Conservation (phyloP, 1,140 invertebrate species). For the Drosophila neocordata region DNA sequence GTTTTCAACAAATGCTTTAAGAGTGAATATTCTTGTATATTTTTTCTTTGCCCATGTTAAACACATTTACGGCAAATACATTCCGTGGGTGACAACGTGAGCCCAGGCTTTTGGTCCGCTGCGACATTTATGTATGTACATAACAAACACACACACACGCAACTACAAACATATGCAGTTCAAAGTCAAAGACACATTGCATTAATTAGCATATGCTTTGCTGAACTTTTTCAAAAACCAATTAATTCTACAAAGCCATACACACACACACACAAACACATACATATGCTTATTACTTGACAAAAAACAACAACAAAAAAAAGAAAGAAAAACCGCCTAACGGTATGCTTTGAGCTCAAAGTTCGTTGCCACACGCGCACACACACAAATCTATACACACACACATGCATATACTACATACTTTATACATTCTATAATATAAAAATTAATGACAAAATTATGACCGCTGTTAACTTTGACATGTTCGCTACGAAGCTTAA, state of each 20-base stretch:
- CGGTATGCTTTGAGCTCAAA: conserved; percentile 63
- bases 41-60: not conserved
- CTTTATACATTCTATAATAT: conserved; percentile 23
- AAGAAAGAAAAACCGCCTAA: not conserved
- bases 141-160: not conserved
- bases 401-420: no score
- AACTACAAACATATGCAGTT: conserved; percentile 43
- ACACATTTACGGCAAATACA: not conserved
- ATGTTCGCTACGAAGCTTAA: conserved; percentile 46
- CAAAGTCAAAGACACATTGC: conserved; percentile 61
- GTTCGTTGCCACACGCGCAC: conserved; percentile 37
- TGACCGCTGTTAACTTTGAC: conserved; percentile 45
- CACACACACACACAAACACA: conserved; percentile 16
- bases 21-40: not conserved
- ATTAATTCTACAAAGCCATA: conserved; percentile 60
- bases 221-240: conserved; percentile 80
- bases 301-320: conserved; percentile 40
- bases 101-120: not conserved
- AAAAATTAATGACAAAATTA: conserved; percentile 27
- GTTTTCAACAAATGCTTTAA: no score
- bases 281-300: conserved; percentile 47
- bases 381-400: conserved; percentile 19
- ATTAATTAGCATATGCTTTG: conserved; percentile 77
- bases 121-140: not conserved
- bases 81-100: not conserved